These are phyloP conservation scores for Lacerta agilis DNA, from an alignment of 2,797 vertebrate genomes.

Conservation along the genomic window DNA sequence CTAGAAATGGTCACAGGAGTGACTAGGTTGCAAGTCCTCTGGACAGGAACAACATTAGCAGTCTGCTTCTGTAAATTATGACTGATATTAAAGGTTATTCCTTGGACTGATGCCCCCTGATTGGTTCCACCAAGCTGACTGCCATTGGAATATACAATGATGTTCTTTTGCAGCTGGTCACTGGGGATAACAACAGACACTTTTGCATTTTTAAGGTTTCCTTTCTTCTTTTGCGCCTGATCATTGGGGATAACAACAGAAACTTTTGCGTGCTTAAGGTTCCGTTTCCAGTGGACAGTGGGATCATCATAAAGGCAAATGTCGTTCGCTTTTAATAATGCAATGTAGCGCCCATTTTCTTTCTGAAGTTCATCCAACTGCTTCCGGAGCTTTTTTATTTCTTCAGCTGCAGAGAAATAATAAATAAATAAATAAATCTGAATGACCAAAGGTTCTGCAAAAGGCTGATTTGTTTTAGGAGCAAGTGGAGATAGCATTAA, in stretches of 20 bases:
- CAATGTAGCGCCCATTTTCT: conserved; percentile 94
- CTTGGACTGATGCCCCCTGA: conserved; percentile 82
- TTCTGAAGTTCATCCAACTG: conserved; percentile 93
- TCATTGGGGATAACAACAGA: conserved; percentile 91
- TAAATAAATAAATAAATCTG: background rate
- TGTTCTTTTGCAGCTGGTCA: conserved; percentile 91
- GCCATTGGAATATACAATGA: conserved; percentile 92
- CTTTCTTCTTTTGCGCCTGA: conserved; percentile 86
- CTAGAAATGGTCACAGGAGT: conserved; percentile 82
- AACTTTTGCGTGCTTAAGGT: conserved; percentile 89
- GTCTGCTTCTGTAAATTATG: conserved; percentile 86
- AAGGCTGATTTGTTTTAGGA: background rate
- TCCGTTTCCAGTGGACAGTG: conserved; percentile 97
- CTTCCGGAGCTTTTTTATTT: conserved; percentile 91
- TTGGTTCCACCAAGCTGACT: conserved; percentile 84
- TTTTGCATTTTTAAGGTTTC: conserved; percentile 84
- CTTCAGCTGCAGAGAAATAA: conserved; percentile 85
- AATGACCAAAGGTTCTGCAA: conserved; percentile 39
- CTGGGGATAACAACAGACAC: conserved; percentile 90
- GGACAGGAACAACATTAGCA: conserved; percentile 87
- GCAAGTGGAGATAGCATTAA: background rate
- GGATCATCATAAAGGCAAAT: conserved; percentile 96
- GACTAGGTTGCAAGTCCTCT: conserved; percentile 84
- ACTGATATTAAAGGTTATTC: conserved; percentile 80
- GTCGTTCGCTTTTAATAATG: conserved; percentile 95